A percentile compares a stretch with the other conserved stretches of the same genome.
Evolutionary conservation across 2,888 invertebrate species (phyloP).

Genomic region (Heliconius sara): DNA sequence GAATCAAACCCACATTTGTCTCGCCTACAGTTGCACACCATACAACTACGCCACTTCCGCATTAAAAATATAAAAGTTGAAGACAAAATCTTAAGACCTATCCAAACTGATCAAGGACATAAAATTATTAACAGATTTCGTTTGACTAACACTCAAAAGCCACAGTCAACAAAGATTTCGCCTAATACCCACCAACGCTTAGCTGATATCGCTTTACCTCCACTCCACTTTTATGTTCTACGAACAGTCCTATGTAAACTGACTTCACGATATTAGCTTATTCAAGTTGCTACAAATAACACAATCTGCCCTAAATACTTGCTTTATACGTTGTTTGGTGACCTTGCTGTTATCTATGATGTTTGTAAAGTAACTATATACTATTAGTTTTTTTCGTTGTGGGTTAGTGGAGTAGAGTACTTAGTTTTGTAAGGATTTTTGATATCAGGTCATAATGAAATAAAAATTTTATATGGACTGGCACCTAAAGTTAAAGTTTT

Average conservation of each 20-base stretch:
- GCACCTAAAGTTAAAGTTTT: too few relatives aligned
- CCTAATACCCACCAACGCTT: neutral
- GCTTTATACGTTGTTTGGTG: conserved; percentile 11
- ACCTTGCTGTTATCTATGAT: conserved; percentile 23
- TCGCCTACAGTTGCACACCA: too few relatives aligned
- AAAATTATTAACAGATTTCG: neutral
- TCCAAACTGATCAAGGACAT: neutral
- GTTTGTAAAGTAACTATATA: neutral
- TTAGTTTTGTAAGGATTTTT: too few relatives aligned
- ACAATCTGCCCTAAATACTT: conserved; percentile 39
- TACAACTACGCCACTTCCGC: too few relatives aligned
- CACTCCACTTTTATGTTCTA: conserved; percentile 35
- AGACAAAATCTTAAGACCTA: neutral
- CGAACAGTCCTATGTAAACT: conserved; percentile 47
- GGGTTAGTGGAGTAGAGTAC: too few relatives aligned
- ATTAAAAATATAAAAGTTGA: too few relatives aligned
- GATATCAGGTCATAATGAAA: too few relatives aligned
- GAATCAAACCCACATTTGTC: too few relatives aligned
- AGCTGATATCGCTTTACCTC: conserved; percentile 5
- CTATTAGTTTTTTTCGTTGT: too few relatives aligned
- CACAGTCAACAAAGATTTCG: conserved; percentile 2
- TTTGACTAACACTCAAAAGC: neutral
- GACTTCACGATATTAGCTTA: conserved; percentile 44
- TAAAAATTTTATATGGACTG: too few relatives aligned
- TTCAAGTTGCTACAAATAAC: conserved; percentile 44